Conservation (phyloP, 2,797 vertebrate species). For the Pagetopsis macropterus region DNA sequence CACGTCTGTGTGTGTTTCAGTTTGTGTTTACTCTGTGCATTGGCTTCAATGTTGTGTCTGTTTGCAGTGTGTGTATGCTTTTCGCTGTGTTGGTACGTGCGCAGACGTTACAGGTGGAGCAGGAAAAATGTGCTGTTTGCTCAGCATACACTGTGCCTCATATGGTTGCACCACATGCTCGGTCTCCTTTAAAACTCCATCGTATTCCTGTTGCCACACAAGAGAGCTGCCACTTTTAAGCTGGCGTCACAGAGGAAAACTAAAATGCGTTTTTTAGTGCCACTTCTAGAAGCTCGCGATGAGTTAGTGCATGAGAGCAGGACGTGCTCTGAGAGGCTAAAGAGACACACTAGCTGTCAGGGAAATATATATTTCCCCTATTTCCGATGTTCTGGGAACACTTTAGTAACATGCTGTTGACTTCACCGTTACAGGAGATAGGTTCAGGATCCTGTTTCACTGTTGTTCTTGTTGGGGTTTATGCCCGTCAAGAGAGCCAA, state of each 20-base stretch:
- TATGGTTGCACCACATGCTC: constrained; percentile 16
- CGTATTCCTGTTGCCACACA: constrained; percentile 19
- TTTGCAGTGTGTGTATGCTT: neutral
- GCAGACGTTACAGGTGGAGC: constrained; percentile 34
- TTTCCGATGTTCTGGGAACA: constrained; percentile 41
- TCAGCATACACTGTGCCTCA: constrained; percentile 22
- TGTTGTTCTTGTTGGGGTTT: constrained; percentile 59
- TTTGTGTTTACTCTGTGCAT: constrained; percentile 53
- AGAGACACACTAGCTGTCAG: constrained; percentile 29
- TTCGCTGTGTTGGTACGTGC: neutral
- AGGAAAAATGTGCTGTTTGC: constrained; percentile 8
- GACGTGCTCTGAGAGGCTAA: constrained; percentile 31
- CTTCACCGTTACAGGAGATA: constrained; percentile 47
- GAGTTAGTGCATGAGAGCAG: constrained; percentile 25
- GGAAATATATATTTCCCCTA: constrained; percentile 47
- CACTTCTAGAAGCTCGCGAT: constrained; percentile 15
- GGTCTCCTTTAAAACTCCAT: constrained; percentile 29
- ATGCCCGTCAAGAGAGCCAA: constrained; percentile 38
- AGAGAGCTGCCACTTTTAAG: constrained; percentile 35
- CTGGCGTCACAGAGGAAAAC: constrained; percentile 34
- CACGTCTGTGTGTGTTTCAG: constrained; percentile 48
- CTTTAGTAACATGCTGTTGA: constrained; percentile 44
- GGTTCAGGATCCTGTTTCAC: constrained; percentile 52
- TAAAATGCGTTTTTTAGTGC: constrained; percentile 35
- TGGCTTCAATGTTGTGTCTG: constrained; percentile 21